A percentile compares a stretch with the other conserved stretches of the same genome.
phyloP scores from a whole-genome alignment of 2,888 invertebrate genomes.

The Trichogramma dendrolimi region DNA sequence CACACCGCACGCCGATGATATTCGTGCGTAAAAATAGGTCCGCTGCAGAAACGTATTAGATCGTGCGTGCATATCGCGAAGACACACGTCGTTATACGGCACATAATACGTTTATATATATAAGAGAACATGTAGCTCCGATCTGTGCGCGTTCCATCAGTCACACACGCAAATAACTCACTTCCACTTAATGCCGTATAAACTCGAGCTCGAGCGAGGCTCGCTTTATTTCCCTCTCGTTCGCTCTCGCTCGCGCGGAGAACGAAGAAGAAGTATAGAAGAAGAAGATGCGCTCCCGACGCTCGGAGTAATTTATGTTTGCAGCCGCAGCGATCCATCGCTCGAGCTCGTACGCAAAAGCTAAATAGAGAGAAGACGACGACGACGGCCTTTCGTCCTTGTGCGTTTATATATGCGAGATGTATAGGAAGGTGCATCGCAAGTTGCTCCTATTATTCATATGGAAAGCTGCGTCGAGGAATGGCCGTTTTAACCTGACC shows the following conservation, averaged over 20 bases:
- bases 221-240: no score
- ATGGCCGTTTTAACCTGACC: no score
- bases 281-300: conserved; percentile 20
- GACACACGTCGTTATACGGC: conserved; percentile 25
- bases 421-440: no score
- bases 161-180: conserved; percentile 52
- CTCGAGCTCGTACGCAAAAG: neutral
- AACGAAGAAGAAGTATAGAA: no score
- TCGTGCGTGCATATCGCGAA: neutral
- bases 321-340: conserved; percentile 43
- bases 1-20: neutral
- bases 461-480: no score
- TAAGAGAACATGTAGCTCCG: conserved; percentile 29
- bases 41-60: neutral
- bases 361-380: no score
- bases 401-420: no score
- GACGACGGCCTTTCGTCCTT: no score
- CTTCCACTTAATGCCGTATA: conserved; percentile 38
- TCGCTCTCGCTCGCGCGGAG: no score
- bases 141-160: conserved; percentile 52
- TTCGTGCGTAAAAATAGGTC: neutral
- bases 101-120: neutral
- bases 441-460: no score
- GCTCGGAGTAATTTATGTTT: conserved; percentile 49
- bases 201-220: no score